Base-by-base conservation (phyloP, 2,797 vertebrate species). In the Oryzias sinensis region DNA sequence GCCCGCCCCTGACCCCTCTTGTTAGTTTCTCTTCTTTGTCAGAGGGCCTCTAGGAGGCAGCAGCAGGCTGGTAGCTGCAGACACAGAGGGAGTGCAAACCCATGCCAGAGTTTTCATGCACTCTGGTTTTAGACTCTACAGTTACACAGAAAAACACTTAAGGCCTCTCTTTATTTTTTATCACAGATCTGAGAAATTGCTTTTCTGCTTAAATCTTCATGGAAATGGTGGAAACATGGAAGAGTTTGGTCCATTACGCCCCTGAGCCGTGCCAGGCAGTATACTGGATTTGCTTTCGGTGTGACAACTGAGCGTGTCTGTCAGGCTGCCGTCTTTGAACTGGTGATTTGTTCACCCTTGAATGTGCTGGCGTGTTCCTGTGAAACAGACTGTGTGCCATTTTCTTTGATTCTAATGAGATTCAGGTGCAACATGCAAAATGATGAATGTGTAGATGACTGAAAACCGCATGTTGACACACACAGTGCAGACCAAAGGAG, bases 221-320 rank as follows among this genome's bases (percentile, higher is more conserved):
- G 77, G 72, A 20, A 33, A 33, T 33, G 33, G 33, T 33, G 33
- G 33, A 33, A 33, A 33, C 33, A 33, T 33, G 33, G 33, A 33
- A 33, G 33, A 33, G 33, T 9, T 33, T 9, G 33, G 33, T 33
- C 33, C 33, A 33, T 87, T 53, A 84, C 55, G 74, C 74, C 83
- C 74, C 82, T 74, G 72, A 56, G 63, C 55, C 77, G 80, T 81
- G 74, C 72, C 69, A 76, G 40, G 57, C 63, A 70, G 70, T 49
- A 70, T 56, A 74, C 72, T 79, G 68, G 49, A 80, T 81, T 65
- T 56, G 42, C 68, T 56, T 60, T 60, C 59, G 49, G 49, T 58
- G 58, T 60, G 40, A 53, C 68, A 53, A 51, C 25, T 49, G n/a
- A 49, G 60, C 37, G 14, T 40, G 61, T 53, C 24, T 59, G 25